Evolutionary conservation across 2,113 vertebrate genomes (phyloP).

Genomic region (Todiramphus chloris): DNA sequence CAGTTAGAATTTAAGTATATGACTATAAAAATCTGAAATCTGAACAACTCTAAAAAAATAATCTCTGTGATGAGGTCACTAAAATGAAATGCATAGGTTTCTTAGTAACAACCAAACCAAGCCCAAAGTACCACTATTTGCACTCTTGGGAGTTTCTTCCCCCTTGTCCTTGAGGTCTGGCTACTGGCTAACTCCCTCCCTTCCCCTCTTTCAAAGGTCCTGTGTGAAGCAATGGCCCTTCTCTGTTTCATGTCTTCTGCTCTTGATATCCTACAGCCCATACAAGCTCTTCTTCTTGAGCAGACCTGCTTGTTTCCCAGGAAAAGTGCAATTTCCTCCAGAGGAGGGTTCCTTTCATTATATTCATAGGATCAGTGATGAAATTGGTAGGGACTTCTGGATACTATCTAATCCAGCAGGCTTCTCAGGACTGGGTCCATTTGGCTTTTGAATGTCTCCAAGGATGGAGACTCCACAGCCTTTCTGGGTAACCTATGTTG

Average conservation of each 20-base stretch:
- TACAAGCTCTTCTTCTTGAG: background rate
- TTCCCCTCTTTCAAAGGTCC: background rate
- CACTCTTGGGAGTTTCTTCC: background rate
- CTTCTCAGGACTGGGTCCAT: background rate
- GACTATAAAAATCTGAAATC: slow-evolving; percentile 3
- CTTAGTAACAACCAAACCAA: background rate
- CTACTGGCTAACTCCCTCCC: fast-evolving
- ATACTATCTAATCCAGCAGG: background rate
- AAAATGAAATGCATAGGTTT: background rate
- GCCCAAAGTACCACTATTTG: background rate
- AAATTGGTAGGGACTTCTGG: background rate
- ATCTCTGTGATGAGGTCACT: background rate
- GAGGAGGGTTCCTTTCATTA: background rate
- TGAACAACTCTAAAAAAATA: background rate
- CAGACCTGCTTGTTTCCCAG: background rate
- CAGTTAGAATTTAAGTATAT: slow-evolving; percentile 22
- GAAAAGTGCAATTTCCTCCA: background rate
- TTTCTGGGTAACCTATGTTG: background rate
- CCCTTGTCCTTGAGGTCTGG: background rate
- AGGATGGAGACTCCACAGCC: background rate
- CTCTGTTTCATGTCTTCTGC: background rate
- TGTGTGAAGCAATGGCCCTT: background rate
- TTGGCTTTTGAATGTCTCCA: background rate
- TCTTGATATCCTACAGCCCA: background rate
- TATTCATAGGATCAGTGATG: background rate